Conservation (phyloP, 1,140 invertebrate genomes). For the Chrysoperla carnea region DNA sequence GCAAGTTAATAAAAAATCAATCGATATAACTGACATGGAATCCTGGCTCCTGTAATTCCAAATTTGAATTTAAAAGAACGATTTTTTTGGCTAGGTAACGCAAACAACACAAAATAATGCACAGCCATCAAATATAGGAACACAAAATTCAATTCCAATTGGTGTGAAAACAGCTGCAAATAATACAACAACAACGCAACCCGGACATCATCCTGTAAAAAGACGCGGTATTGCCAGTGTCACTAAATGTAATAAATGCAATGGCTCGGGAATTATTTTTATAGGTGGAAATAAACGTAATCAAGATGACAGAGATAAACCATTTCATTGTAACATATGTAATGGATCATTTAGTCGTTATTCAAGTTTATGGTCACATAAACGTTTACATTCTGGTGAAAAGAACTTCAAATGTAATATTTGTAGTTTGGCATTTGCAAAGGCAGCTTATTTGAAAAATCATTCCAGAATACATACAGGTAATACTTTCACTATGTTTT, state of each 20-base stretch:
- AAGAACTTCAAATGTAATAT: slow-evolving; percentile 85
- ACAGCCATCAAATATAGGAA: slow-evolving; percentile 20
- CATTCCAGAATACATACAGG: slow-evolving; percentile 64
- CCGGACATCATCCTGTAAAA: slow-evolving; percentile 53
- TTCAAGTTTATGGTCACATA: slow-evolving; percentile 71
- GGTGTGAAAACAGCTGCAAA: slow-evolving; percentile 3
- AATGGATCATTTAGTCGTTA: slow-evolving; percentile 64
- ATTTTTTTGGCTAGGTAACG: not conserved
- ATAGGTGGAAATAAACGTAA: slow-evolving; percentile 34
- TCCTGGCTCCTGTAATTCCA: too few species aligned
- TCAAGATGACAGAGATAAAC: slow-evolving; percentile 47
- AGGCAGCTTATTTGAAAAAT: slow-evolving; percentile 81
- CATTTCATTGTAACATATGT: slow-evolving; percentile 74
- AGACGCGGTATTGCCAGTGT: slow-evolving; percentile 62
- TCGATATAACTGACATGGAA: too few species aligned
- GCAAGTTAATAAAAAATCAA: too few species aligned
- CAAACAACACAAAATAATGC: slow-evolving; percentile 17
- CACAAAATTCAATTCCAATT: slow-evolving; percentile 27
- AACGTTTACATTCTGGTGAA: slow-evolving; percentile 68
- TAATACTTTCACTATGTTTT: not conserved
- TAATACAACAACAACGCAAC: not conserved
- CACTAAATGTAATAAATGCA: slow-evolving; percentile 73
- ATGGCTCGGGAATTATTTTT: slow-evolving; percentile 70
- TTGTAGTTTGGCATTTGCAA: slow-evolving; percentile 84
- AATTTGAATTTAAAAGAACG: too few species aligned